phyloP scores from a whole-genome alignment of 2,113 vertebrate species.

The Pangasianodon gigas region DNA sequence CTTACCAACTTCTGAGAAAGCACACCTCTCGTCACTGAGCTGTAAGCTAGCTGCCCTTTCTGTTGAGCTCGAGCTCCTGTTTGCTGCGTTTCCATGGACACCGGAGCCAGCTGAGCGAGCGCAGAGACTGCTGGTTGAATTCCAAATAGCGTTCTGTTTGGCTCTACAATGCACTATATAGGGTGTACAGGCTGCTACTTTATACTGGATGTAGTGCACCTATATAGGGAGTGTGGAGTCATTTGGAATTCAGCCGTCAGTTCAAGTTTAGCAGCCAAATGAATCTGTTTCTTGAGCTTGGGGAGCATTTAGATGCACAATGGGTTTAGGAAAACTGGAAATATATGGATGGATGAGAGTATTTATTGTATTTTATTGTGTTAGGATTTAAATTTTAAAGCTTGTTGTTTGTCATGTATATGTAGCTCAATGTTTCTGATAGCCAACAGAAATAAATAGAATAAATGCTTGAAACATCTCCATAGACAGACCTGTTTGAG shows the following conservation, averaged over 20 bases:
- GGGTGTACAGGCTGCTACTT: neutral
- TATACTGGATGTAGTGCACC: neutral
- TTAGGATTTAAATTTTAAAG: neutral
- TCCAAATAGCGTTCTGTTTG: neutral
- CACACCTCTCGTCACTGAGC: too few relatives aligned
- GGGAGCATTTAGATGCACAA: too few relatives aligned
- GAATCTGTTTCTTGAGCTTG: neutral
- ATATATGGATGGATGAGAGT: neutral
- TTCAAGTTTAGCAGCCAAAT: neutral
- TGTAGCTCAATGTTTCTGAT: neutral
- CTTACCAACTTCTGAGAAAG: neutral
- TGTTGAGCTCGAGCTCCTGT: conserved; percentile 23
- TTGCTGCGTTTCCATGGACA: conserved; percentile 65
- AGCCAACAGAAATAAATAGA: neutral
- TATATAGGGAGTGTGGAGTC: neutral
- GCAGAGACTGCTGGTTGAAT: neutral
- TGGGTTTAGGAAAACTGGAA: neutral
- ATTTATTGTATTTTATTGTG: neutral
- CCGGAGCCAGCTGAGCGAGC: conserved; percentile 47
- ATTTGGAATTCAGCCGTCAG: neutral
- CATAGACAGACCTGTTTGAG: neutral
- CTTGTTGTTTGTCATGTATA: neutral
- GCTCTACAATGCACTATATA: neutral
- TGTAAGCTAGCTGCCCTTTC: neutral
- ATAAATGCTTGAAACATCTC: neutral